Evolutionary conservation across 2,888 invertebrate genomes (phyloP), one percentile per base, ranked within the genome.

Genomic region (Tachina fera): DNA sequence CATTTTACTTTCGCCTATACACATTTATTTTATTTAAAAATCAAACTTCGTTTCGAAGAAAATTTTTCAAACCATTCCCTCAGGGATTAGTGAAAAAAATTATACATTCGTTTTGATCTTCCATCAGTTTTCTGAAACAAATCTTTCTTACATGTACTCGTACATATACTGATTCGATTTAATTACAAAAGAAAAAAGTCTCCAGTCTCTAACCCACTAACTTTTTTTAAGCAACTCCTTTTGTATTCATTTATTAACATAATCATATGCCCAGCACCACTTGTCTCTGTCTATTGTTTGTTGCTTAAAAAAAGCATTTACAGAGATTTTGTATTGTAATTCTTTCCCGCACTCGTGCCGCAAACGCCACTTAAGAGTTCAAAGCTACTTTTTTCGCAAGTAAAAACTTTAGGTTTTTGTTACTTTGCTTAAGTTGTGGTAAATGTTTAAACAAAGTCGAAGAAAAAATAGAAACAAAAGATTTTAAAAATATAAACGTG

Each of bases 351-450:
- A 71, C 43, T 75, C 51, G 45, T 65, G 71, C 49, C 63, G 14
- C 16, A 56, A 45, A 63, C 41, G 51, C 75, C 75, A 82, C 81
- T 82, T 70, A 63, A 75, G 19, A 82, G 81, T 82, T 82, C 81
- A 82, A 75, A 81, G 68, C 70, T 61, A 61, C 49, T 49, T 65
- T 43, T 53, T 61, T n/a, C 16, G 3, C 11, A 9, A 16, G 67
- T 19, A 43, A 60, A 70, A 53, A 60, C 47, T 70, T 31, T 47
- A 16, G 45, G 19, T 45, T 47, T 63, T 53, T 63, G n/a, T 45
- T 31, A 56, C 47, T 56, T 76, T 31, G 19, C 39, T 60, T 60
- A 58, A 56, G 63, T 47, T 53, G 79, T 47, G 70, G 63, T 45
- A 31, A 71, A 39, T 58, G 49, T 78, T 51, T 49, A 41, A 58